These are phyloP conservation scores for Agraylea sexmaculata DNA, from an alignment of 1,140 invertebrate genomes.

Conservation along the genomic window DNA sequence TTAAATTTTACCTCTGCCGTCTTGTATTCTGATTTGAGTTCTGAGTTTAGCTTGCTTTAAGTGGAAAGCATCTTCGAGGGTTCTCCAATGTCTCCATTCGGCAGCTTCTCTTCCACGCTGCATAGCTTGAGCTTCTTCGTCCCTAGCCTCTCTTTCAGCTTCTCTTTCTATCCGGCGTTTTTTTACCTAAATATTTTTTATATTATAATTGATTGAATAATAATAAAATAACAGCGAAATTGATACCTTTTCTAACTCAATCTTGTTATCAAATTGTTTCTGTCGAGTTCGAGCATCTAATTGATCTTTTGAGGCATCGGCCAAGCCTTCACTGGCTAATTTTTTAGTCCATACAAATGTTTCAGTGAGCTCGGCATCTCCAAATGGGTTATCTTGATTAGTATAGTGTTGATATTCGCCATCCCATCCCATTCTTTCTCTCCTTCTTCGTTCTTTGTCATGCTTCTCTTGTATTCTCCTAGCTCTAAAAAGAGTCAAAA, in stretches of 20 bases:
- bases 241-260: slow-evolving; percentile 69
- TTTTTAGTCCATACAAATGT: slow-evolving; percentile 98
- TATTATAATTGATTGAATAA: slow-evolving; percentile 2
- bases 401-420: slow-evolving; percentile 94
- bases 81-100: slow-evolving; percentile 89
- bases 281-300: slow-evolving; percentile 73
- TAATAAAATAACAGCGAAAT: background rate
- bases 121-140: slow-evolving; percentile 77
- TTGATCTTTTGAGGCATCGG: slow-evolving; percentile 66
- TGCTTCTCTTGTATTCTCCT: slow-evolving; percentile 82
- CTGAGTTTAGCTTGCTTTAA: slow-evolving; percentile 79
- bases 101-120: slow-evolving; percentile 90
- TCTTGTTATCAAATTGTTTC: slow-evolving; percentile 84
- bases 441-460: slow-evolving; percentile 76
- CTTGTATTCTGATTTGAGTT: slow-evolving; percentile 90
- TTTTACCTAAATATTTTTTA: slow-evolving; percentile 63
- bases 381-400: slow-evolving; percentile 97
- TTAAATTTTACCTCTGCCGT: slow-evolving; percentile 52
- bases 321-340: slow-evolving; percentile 85
- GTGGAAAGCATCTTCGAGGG: slow-evolving; percentile 90
- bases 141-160: slow-evolving; percentile 74
- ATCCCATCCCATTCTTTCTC: slow-evolving; percentile 92
- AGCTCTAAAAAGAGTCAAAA: slow-evolving; percentile 36
- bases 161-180: slow-evolving; percentile 82
- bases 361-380: slow-evolving; percentile 75